Evolutionary conservation across 1,140 invertebrate genomes (phyloP).

Genomic region (Cydia splendana): DNA sequence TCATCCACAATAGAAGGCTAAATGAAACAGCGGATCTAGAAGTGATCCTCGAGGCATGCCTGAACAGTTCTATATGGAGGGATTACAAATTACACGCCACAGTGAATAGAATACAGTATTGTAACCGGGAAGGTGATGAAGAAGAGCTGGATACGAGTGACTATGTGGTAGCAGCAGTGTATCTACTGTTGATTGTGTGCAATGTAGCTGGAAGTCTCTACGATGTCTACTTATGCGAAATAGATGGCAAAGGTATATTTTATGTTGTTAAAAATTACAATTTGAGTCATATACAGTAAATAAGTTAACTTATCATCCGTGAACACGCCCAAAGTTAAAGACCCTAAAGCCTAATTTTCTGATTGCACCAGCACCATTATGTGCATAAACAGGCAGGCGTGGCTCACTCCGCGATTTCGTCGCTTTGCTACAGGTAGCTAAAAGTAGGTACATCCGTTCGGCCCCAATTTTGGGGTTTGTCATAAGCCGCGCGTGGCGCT

Average conservation of each 20-base stretch:
- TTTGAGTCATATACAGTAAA: too few relatives aligned
- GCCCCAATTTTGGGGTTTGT: too few relatives aligned
- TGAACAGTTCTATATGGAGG: slow-evolving; percentile 10
- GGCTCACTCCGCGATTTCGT: too few relatives aligned
- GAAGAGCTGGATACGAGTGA: slow-evolving; percentile 4
- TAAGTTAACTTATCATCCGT: too few relatives aligned
- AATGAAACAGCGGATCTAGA: slow-evolving; percentile 41
- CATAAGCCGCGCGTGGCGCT: too few relatives aligned
- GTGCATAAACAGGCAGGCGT: too few relatives aligned
- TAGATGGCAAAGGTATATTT: slow-evolving; percentile 8
- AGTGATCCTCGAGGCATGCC: slow-evolving; percentile 25
- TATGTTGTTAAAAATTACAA: too few relatives aligned
- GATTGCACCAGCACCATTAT: too few relatives aligned
- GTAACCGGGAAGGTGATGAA: slow-evolving; percentile 7
- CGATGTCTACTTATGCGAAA: slow-evolving; percentile 24
- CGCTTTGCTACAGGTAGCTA: too few relatives aligned
- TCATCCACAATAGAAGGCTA: slow-evolving; percentile 35
- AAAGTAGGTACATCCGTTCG: too few relatives aligned
- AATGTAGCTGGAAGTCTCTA: slow-evolving; percentile 32
- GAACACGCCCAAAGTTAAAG: too few relatives aligned
- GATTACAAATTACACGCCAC: slow-evolving; percentile 25
- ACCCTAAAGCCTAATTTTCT: too few relatives aligned
- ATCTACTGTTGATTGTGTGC: slow-evolving; percentile 7
- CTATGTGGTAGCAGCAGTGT: slow-evolving; percentile 13
- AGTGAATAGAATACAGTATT: slow-evolving; percentile 19